Conservation (phyloP, 2,888 invertebrate genomes). For the Drosophila emarginata region DNA sequence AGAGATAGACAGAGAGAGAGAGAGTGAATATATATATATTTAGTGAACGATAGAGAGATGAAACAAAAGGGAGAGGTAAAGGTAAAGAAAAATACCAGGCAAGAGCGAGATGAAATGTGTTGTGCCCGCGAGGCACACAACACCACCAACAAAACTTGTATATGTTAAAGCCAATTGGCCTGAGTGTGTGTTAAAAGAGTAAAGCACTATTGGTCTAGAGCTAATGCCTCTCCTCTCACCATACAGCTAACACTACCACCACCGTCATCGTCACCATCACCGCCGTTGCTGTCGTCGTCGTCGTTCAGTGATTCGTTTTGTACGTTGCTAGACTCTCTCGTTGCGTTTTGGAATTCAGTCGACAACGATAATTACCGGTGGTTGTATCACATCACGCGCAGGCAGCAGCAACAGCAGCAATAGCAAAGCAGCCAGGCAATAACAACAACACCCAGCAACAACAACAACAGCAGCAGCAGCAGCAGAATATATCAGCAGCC, state of each 20-base stretch:
- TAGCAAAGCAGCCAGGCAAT: conserved; percentile 12
- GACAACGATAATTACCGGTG: conserved; percentile 82
- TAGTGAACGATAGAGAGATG: not conserved
- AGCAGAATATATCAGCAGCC: conserved; percentile 4
- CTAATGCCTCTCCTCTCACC: not conserved
- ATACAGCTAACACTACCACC: too few relatives aligned
- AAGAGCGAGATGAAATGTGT: conserved; percentile 46
- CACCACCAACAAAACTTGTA: conserved; percentile 10
- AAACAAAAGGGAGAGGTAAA: not conserved
- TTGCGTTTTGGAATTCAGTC: conserved; percentile 81
- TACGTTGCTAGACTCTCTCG: conserved; percentile 79
- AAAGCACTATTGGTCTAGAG: not conserved
- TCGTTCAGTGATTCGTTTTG: conserved; percentile 70
- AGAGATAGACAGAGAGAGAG: conserved; percentile 2
- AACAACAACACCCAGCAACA: conserved; percentile 20
- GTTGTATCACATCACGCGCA: conserved; percentile 78
- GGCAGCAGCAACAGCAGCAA: conserved; percentile 50
- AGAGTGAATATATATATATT: not conserved
- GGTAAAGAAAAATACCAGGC: not conserved
- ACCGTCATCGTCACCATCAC: conserved; percentile 48
- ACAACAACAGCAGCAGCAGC: conserved; percentile 13
- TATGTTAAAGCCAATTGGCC: not conserved
- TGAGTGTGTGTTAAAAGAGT: conserved; percentile 12
- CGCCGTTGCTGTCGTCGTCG: conserved; percentile 30
- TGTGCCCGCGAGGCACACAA: conserved; percentile 40